Evolutionary conservation across 2,888 invertebrate species (phyloP).

Genomic region (Vanessa cardui): DNA sequence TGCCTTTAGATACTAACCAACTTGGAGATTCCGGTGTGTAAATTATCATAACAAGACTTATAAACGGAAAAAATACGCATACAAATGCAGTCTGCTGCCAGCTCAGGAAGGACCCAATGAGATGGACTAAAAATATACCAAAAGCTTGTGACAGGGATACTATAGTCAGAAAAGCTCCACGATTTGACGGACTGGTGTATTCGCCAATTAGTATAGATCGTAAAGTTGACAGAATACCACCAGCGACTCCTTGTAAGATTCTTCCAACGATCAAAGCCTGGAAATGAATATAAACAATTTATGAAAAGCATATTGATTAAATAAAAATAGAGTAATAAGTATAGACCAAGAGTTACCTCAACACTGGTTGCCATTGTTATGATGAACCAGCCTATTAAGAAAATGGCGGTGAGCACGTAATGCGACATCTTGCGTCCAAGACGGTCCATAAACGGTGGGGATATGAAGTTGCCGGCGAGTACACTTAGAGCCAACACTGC

Average conservation of each 20-base stretch:
- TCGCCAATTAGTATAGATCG: slow-evolving; percentile 80
- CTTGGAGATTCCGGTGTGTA: slow-evolving; percentile 84
- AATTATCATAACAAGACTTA: slow-evolving; percentile 67
- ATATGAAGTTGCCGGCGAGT: slow-evolving; percentile 58
- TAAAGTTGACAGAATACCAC: slow-evolving; percentile 76
- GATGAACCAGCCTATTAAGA: slow-evolving; percentile 72
- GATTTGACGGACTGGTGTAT: slow-evolving; percentile 81
- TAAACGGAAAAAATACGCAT: slow-evolving; percentile 66
- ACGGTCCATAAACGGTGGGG: slow-evolving; percentile 72
- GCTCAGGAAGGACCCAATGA: slow-evolving; percentile 81
- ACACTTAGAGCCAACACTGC: slow-evolving; percentile 60
- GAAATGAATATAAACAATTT: slow-evolving; percentile 35
- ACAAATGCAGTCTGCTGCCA: slow-evolving; percentile 82
- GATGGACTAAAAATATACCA: slow-evolving; percentile 84
- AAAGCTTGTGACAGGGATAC: slow-evolving; percentile 82
- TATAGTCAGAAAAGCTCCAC: slow-evolving; percentile 83
- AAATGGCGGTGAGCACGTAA: slow-evolving; percentile 66
- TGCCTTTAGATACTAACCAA: slow-evolving; percentile 83
- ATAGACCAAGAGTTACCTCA: slow-evolving; percentile 39
- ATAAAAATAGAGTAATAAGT: background rate
- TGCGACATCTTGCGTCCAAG: slow-evolving; percentile 79
- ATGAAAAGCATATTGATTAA: background rate
- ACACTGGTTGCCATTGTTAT: slow-evolving; percentile 65
- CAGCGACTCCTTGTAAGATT: slow-evolving; percentile 66
- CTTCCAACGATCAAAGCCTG: slow-evolving; percentile 59